Base-by-base conservation (phyloP, 2,113 vertebrate species). In the Notothenia coriiceps region DNA sequence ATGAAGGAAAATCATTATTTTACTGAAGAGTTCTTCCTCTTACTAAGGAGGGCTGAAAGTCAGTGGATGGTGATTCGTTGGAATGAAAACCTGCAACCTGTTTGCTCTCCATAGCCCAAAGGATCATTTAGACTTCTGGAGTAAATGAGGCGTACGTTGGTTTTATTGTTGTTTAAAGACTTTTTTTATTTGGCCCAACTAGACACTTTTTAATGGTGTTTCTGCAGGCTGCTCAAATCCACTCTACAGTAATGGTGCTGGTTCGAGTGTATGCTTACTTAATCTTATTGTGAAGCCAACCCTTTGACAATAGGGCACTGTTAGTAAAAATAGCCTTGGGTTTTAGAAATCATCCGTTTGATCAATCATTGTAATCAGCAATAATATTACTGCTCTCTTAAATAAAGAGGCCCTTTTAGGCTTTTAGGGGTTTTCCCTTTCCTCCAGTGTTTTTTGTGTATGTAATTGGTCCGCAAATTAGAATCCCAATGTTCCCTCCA, bases 131-230 rank as follows among this genome's bases (percentile, higher is more conserved):
- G 35, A 33, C 11, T 25, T 15, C 43, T 40, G 64, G 56, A 44
- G 11, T 56, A 18, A 64, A 51, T 29, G 44, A 51, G 57, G 47
- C 47, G 47, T 40, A 46, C 20, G 12, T 4, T 50, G 43, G 3
- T 57, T 50, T 63, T 18, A 43, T 68, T 51, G 29, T 70, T 51
- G 46, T 15, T 70, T 5, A 71, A 76, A 44, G 29, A 29, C 29
- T 29, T 29, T 29, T 29, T 29, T 29, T 29, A 29, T 29, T 29
- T 29, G 25, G 25, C 22, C 3, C 35, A 1, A 44, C 56, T 70
- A 20, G 49, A 71, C 18, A 4, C 25, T 59, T 74, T 73, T 63
- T 64, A 25, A 69, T 72, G 35, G 14, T 57, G 73, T 72, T 69
- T 81, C 54, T 46, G 7, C n/a, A 61, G 52, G 60, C n/a, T 1